Conservation (phyloP, 2,113 vertebrate genomes). For the Arvicanthis niloticus region DNA sequence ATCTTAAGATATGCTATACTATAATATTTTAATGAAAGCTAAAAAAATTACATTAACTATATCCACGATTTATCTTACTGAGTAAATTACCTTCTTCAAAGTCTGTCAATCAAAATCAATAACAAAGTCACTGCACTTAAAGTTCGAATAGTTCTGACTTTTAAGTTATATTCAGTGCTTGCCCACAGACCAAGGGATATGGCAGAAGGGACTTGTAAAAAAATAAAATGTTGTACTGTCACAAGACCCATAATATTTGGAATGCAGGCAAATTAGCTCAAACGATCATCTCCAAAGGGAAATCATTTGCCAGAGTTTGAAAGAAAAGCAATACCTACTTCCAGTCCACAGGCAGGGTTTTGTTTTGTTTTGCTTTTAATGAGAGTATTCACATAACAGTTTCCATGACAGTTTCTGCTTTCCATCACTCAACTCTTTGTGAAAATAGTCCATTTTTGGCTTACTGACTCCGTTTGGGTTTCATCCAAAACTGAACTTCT, state of each 20-base stretch:
- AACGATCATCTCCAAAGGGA: constrained; percentile 78
- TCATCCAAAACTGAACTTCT: constrained; percentile 77
- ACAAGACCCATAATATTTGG: constrained; percentile 69
- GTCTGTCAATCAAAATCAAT: constrained; percentile 48
- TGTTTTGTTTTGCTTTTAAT: constrained; percentile 58
- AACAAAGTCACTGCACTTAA: not conserved
- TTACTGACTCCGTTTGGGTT: constrained; percentile 67
- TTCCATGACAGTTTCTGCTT: constrained; percentile 80
- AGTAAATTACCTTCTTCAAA: constrained; percentile 60
- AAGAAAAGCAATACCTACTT: constrained; percentile 72
- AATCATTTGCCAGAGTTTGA: constrained; percentile 72
- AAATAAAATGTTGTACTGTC: not conserved
- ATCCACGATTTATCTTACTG: constrained; percentile 50
- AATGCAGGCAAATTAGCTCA: constrained; percentile 75
- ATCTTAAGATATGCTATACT: not conserved
- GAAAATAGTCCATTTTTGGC: constrained; percentile 81
- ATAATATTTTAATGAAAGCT: not conserved
- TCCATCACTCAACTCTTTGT: constrained; percentile 82
- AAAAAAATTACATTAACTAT: constrained; percentile 13
- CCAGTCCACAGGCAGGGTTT: constrained; percentile 24
- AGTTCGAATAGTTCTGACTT: constrained; percentile 41
- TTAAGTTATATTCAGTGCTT: constrained; percentile 46
- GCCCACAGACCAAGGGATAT: not conserved
- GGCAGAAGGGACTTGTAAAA: not conserved
- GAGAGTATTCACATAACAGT: constrained; percentile 79